Evolutionary conservation across 2,888 invertebrate species (phyloP), one percentile per base, ranked within the genome.

Genomic region (Crematogaster levior): DNA sequence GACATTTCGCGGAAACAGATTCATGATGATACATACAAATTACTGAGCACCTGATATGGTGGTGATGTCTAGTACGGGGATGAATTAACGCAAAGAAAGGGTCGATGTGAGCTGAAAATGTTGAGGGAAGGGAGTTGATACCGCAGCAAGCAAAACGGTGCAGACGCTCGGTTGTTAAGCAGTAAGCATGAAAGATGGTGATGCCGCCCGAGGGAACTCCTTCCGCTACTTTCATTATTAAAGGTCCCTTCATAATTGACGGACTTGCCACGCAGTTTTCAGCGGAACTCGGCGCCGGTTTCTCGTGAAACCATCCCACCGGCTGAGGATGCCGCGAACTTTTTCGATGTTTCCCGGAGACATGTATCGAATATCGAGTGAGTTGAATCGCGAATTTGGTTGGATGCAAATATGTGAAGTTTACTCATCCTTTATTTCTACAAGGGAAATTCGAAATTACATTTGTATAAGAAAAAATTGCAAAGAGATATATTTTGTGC

Each of bases 171-270:
- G 90, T 90, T 90, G 92, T 93, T 93, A 92, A 92, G 90, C 91
- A 88, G 90, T 93, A 93, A 93, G 92, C 92, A 93, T 93, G 92
- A 93, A 93, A 92, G 93, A 93, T 93, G 91, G 91, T 91, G 91
- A 93, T 93, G 91, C 90, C 87, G 90, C 93, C 92, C 93, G 89
- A 89, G 93, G 93, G 93, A 93, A 91, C 90, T 91, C 92, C 90
- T 89, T 87, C 84, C 88, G 85, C 77, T 82, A 85, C 86, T 86
- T 91, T 90, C 86, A 90, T 92, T 92, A 92, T 92, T 91, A 91
- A 90, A 89, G 90, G 90, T 88, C 86, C 87, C 85, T 93, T 92
- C 92, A 92, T 93, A 93, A 93, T 93, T 93, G 93, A 93, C 93
- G 91, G 90, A 92, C 92, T 92, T 91, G 88, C 90, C 88, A 85